Base-by-base conservation (phyloP, 2,113 vertebrate genomes). In the Chlamydotis undulata region DNA sequence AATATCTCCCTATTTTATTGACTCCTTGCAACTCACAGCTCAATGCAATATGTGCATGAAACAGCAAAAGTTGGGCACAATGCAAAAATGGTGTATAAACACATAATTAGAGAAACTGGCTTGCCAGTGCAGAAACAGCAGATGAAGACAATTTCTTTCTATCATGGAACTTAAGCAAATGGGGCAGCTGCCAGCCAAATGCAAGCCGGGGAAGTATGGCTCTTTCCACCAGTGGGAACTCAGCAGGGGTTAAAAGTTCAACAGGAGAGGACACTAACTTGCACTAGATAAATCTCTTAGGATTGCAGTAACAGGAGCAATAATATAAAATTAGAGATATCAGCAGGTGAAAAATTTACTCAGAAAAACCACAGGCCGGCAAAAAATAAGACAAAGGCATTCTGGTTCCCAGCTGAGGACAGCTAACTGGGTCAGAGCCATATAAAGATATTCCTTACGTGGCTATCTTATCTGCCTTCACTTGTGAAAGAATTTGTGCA, bases 371-470 rank as follows among this genome's bases (percentile, higher is more conserved):
- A 83, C 17, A 92, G 76, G 77, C 35, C 2, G 9, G 69, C 74
- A 88, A 67, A 92, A 93, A 94, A 37, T 55, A 83, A 76, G 85
- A 84, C 43, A 77, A 91, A 96, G 52, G 57, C 26, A 60, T 68
- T 45, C 64, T 92, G 24, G 56, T 22, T 96, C 47, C 52, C 5
- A 29, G 76, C 35, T 91, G 57, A 83, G 87, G 80, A 89, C 88
- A 84, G 49, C 33, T 93, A 96, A 93, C 10, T 90, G 90, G 83
- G 90, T 96, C 92, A 95, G 47, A 92, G 68, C 33, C 93, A 85
- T 41, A 56, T 35, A 57, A 92, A 95, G 39, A 76, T 61, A 49
- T 57, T 88, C 82, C 81, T 81, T 49, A 23, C 68, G 68, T 47
- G 33, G 19, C 23, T 84, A 60, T 90, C 90, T 86, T 68, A 89